Conservation (phyloP, 2,888 invertebrate species). For the Anagyrus pseudococci region DNA sequence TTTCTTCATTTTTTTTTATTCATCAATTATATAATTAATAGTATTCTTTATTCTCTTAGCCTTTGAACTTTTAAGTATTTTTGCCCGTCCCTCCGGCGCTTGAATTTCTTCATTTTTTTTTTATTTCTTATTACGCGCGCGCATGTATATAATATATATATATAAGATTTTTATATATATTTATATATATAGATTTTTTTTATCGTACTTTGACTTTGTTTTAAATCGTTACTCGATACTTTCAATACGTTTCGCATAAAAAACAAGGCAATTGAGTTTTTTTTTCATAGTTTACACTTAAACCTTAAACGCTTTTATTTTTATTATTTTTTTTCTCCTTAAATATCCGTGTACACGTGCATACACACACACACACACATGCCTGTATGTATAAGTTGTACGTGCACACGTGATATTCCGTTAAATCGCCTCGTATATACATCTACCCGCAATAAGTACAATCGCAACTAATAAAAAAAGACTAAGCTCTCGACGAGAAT, state of each 20-base stretch:
- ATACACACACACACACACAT: slow-evolving; percentile 44
- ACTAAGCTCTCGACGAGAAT: slow-evolving; percentile 51
- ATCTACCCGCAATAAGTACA: slow-evolving; percentile 50
- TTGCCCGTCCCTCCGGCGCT: slow-evolving; percentile 41
- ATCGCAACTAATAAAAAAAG: slow-evolving; percentile 55
- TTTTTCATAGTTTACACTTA: slow-evolving; percentile 52
- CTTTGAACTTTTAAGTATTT: slow-evolving; percentile 53
- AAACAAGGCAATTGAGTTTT: slow-evolving; percentile 60
- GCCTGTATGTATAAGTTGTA: background rate
- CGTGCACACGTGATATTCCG: slow-evolving; percentile 41
- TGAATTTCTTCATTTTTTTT: slow-evolving; percentile 43
- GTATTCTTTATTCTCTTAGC: slow-evolving; percentile 42
- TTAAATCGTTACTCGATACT: slow-evolving; percentile 56
- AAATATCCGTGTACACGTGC: slow-evolving; percentile 34
- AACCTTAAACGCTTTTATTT: slow-evolving; percentile 47
- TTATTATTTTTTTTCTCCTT: slow-evolving; percentile 43
- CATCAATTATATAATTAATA: slow-evolving; percentile 40
- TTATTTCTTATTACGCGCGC: slow-evolving; percentile 28
- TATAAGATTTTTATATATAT: slow-evolving; percentile 45
- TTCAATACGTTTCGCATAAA: slow-evolving; percentile 59
- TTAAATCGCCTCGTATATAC: slow-evolving; percentile 52
- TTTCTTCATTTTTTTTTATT: slow-evolving; percentile 37
- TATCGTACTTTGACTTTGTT: slow-evolving; percentile 49
- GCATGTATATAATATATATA: slow-evolving; percentile 38
- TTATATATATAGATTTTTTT: slow-evolving; percentile 43